Evolutionary conservation across 92 coral and sea anemone species (phyloP), one percentile per base, ranked within the genome.

Genomic region (Phenganax marumi): DNA sequence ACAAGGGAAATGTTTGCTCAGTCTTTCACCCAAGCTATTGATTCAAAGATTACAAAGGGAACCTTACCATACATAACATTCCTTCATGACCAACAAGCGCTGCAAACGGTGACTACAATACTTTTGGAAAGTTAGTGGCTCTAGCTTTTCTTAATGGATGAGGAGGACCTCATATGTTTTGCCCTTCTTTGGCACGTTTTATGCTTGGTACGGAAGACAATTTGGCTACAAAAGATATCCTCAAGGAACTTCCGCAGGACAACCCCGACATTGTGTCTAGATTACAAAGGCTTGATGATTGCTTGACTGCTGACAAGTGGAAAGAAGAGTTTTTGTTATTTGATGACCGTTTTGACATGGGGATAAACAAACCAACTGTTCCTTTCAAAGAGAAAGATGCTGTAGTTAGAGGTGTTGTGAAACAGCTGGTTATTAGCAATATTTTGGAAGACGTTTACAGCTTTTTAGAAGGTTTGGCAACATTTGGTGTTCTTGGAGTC

Each of bases 341-440:
- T 49, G 75, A 79, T 11, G 84, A 79, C 61, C 52, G 84, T n/a
- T 12, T 79, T 79, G 75, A 79, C 52, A 64, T 62, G 53, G 84
- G 84, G 60, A 63, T 79, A 58, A 79, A 79, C 84, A 79, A 79
- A 65, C 73, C 84, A 47, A 49, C 75, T 79, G 58, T 79, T 79
- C 68, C 84, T 50, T 19, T 79, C 68, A 50, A 62, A 49, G 75
- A 77, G 49, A 77, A 17, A 56, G 55, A 57, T 8, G 61, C 56
- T 58, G 53, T 78, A 46, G 56, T 78, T 12, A 39, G 66, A 78
- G 66, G 71, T 9, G 50, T 78, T 16, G 69, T 69, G 24, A 55
- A 76, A 33, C 70, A 76, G 66, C 61, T 55, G 33, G 69, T 76
- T 17, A 76, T 76, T 54, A 52, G 61, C 52, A 76, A 21, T 16